A percentile compares a stretch with the other conserved stretches of the same genome.
Conservation (phyloP, 1,140 invertebrate species). For the Tenebrio molitor region DNA sequence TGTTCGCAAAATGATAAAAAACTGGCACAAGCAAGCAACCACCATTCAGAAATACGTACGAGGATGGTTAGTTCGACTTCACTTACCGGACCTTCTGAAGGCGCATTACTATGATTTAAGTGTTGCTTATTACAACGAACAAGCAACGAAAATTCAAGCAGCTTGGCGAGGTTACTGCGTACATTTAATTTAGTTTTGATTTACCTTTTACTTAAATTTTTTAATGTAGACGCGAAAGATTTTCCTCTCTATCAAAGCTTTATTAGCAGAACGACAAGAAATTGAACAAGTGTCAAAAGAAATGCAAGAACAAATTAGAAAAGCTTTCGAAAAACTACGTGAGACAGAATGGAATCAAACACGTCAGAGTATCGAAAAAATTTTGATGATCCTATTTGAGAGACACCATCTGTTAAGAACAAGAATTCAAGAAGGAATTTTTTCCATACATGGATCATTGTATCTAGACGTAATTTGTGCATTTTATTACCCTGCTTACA, state of each 20-base stretch:
- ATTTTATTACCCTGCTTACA: not conserved
- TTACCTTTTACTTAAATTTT: too few relatives aligned
- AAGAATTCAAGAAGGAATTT: conserved; percentile 46
- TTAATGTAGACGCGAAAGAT: not conserved
- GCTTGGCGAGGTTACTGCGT: conserved; percentile 53
- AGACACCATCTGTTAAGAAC: conserved; percentile 56
- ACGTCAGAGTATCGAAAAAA: conserved; percentile 21
- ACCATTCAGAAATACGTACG: conserved; percentile 51
- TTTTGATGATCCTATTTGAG: conserved; percentile 53
- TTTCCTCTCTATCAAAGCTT: not conserved
- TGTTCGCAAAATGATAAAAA: conserved; percentile 35
- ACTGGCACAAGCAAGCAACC: conserved; percentile 32
- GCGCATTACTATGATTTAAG: conserved; percentile 49
- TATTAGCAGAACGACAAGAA: conserved; percentile 9
- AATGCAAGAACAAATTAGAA: conserved; percentile 9
- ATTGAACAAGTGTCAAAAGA: not conserved
- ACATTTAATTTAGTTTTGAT: conserved; percentile 33
- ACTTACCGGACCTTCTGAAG: conserved; percentile 49
- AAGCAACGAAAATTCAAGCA: conserved; percentile 53
- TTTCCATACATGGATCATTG: conserved; percentile 37
- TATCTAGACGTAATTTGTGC: conserved; percentile 24
- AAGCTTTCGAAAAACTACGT: conserved; percentile 1
- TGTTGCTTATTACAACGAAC: conserved; percentile 44
- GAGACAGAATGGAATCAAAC: not conserved
- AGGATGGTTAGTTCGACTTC: conserved; percentile 53